phyloP scores from a whole-genome alignment of 2,888 invertebrate genomes.

The Drosophila falleni region DNA sequence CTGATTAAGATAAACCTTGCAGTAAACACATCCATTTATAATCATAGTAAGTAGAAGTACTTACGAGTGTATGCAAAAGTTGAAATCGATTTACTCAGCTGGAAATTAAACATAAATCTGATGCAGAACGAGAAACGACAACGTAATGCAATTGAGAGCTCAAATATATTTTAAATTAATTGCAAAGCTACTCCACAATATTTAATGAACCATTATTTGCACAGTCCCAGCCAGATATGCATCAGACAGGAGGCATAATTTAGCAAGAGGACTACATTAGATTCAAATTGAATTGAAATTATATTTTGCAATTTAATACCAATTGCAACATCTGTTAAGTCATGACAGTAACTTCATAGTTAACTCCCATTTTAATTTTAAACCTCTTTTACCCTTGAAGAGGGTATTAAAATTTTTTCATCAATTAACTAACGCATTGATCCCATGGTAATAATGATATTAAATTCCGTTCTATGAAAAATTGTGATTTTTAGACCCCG shows the following conservation, averaged over 20 bases:
- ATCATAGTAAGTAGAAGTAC: neutral
- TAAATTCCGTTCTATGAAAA: too few species aligned
- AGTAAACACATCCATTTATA: constrained; percentile 6
- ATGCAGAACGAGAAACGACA: neutral
- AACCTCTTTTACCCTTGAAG: too few species aligned
- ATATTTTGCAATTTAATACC: neutral
- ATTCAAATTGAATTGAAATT: neutral
- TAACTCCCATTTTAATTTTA: too few species aligned
- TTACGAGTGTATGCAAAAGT: constrained; percentile 3
- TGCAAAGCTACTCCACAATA: neutral
- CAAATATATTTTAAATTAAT: constrained; percentile 11
- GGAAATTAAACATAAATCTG: constrained; percentile 44
- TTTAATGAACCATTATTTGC: constrained; percentile 3
- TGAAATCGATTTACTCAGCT: constrained; percentile 14
- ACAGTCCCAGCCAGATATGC: neutral
- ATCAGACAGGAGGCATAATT: neutral
- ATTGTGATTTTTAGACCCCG: too few species aligned
- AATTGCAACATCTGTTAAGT: neutral
- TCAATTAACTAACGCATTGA: too few species aligned
- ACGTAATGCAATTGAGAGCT: neutral
- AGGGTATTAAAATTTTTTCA: too few species aligned
- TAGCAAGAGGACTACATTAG: neutral
- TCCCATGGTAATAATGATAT: too few species aligned
- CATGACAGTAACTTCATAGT: too few species aligned
- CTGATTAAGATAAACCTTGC: constrained; percentile 35